Evolutionary conservation across 2,113 vertebrate species (phyloP).

Genomic region (Condylura cristata): DNA sequence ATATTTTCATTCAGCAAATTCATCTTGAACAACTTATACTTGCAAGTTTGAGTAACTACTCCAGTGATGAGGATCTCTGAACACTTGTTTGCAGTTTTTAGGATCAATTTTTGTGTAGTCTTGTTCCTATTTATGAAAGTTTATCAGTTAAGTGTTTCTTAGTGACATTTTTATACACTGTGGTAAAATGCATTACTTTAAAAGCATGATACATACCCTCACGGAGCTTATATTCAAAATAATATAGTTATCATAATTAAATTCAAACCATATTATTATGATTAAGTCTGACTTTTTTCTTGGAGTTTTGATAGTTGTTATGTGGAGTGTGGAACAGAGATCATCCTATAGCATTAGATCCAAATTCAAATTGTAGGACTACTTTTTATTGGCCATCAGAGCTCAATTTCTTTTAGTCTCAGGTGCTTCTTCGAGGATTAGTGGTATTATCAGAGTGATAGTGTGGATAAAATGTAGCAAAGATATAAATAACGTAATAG

Average conservation of each 20-base stretch:
- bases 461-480: neutral
- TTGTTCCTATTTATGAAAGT: neutral
- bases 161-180: neutral
- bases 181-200: neutral
- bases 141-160: neutral
- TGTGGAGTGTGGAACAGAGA: neutral
- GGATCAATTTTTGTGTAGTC: neutral
- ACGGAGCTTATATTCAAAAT: neutral
- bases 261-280: neutral
- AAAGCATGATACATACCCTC: neutral
- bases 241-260: neutral
- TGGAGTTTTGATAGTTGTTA: neutral
- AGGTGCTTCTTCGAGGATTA: neutral
- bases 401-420: neutral
- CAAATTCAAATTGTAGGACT: neutral
- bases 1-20: constrained; percentile 8
- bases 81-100: neutral
- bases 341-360: neutral
- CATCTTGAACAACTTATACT: neutral
- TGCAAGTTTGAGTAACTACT: neutral
- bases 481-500: neutral
- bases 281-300: neutral
- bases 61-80: neutral
- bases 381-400: neutral
- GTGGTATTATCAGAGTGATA: neutral